Evolutionary conservation across 2,113 vertebrate species (phyloP).

Genomic region (Oophaga pumilio): DNA sequence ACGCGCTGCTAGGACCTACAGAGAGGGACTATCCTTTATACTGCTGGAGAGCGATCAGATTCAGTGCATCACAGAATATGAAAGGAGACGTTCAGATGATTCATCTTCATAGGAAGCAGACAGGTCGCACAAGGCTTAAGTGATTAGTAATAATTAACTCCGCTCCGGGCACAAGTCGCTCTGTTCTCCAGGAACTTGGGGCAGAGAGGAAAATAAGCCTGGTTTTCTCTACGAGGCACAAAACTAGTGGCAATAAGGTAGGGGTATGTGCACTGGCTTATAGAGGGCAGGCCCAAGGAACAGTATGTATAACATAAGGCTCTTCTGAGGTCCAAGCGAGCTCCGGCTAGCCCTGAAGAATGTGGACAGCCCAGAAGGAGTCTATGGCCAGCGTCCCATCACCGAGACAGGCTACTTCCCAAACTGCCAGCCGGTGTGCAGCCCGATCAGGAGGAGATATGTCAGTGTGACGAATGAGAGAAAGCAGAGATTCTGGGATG

Average conservation of each 20-base stretch:
- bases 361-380: neutral
- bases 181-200: neutral
- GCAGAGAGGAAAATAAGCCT: neutral
- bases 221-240: too few species aligned
- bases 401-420: neutral
- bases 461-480: neutral
- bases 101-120: constrained; percentile 13
- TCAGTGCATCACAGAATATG: neutral
- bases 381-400: neutral
- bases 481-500: neutral
- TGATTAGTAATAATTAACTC: constrained; percentile 1
- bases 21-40: neutral
- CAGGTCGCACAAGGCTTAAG: neutral
- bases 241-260: too few species aligned
- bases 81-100: neutral
- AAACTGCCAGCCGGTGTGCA: neutral
- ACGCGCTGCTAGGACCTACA: neutral
- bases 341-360: neutral
- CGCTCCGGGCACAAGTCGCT: neutral
- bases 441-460: neutral
- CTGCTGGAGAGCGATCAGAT: neutral
- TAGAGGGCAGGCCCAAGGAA: neutral
- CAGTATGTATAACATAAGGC: neutral
- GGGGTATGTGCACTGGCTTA: neutral
- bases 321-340: neutral